These are phyloP conservation scores for Zosterops borbonicus DNA, from an alignment of 2,113 vertebrate genomes.

Conservation along the genomic window DNA sequence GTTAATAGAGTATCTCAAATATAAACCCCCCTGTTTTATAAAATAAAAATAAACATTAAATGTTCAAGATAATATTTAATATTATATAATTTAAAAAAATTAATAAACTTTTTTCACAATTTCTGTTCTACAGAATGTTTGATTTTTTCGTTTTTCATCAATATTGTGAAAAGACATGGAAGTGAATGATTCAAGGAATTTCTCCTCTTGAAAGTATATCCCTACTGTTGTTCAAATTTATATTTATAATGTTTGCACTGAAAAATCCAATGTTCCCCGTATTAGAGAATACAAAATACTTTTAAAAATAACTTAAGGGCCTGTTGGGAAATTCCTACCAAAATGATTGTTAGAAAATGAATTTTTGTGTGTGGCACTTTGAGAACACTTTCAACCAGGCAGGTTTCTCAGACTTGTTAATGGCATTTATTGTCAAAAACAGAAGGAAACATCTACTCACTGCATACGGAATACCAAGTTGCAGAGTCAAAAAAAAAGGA, in stretches of 20 bases:
- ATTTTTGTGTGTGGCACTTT: neutral
- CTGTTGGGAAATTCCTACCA: neutral
- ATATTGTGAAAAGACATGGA: neutral
- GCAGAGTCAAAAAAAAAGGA: neutral
- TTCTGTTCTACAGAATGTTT: neutral
- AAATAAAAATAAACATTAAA: neutral
- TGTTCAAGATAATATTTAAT: neutral
- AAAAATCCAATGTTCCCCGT: neutral
- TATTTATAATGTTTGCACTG: neutral
- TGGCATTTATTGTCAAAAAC: neutral
- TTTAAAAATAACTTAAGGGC: neutral
- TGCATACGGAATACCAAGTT: neutral
- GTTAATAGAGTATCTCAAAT: neutral
- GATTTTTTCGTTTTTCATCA: neutral
- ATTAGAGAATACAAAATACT: neutral
- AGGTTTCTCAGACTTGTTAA: neutral
- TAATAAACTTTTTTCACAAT: neutral
- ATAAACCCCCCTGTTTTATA: accelerated
- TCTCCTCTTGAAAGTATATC: neutral
- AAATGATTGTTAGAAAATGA: neutral
- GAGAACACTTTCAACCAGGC: neutral
- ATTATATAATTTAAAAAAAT: neutral
- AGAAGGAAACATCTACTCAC: neutral
- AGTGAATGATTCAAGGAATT: neutral
- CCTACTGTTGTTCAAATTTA: neutral